phyloP scores from a whole-genome alignment of 2,113 vertebrate genomes.

The Thinocorus orbignyianus region DNA sequence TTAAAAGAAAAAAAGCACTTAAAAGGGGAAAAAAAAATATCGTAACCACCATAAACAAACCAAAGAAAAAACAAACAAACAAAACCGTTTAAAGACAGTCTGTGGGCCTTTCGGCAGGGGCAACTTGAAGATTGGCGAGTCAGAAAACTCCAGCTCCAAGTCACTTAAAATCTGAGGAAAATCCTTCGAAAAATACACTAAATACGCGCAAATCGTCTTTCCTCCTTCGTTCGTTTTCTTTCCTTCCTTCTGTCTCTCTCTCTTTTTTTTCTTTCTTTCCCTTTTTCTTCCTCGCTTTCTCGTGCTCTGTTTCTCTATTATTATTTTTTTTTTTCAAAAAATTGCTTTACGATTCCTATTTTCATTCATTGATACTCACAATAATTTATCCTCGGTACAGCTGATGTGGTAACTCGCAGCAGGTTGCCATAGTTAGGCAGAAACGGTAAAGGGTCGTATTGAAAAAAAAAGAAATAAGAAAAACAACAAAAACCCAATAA shows the following conservation, averaged over 20 bases:
- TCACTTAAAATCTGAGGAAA: background rate
- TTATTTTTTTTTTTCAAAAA: background rate
- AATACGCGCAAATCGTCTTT: accelerated
- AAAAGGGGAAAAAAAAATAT: no score
- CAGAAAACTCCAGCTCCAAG: background rate
- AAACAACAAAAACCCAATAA: background rate
- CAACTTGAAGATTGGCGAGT: background rate
- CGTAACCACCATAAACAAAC: no score
- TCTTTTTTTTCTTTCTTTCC: background rate
- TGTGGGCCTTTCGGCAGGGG: background rate
- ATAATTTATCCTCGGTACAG: background rate
- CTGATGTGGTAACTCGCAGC: background rate
- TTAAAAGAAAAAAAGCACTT: accelerated
- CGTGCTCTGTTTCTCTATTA: background rate
- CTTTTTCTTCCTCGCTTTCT: background rate
- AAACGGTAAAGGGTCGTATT: background rate
- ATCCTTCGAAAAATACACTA: background rate
- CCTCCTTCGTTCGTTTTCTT: background rate
- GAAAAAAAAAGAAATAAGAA: background rate
- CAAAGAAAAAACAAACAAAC: background rate
- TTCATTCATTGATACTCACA: background rate
- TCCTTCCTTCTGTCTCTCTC: no score
- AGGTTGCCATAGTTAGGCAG: background rate
- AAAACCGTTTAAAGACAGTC: background rate
- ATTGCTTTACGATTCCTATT: background rate